Base-by-base conservation (phyloP, 2,797 vertebrate genomes). In the Remorina albescens region DNA sequence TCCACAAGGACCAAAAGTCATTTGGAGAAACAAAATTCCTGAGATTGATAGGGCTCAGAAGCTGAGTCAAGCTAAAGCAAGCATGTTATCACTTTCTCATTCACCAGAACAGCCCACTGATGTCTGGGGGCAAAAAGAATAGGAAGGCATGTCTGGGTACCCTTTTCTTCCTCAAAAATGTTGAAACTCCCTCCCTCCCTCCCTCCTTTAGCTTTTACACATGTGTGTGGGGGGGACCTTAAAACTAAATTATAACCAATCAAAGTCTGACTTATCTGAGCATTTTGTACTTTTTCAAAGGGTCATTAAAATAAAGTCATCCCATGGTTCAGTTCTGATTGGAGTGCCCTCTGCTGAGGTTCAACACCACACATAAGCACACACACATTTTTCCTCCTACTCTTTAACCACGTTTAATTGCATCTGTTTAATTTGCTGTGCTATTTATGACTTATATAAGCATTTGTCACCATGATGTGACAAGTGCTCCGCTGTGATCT, bases 271-370 rank as follows among this genome's bases (percentile, higher is more conserved):
- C n/a, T n/a, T n/a, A n/a, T n/a, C n/a, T n/a, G n/a, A 49, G 28
- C 34, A 49, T 25, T 60, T 36, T 58, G 46, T 26, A 53, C 12
- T 58, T 61, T 51, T 57, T 39, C 44, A n/a, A 74, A 82, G 83
- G 83, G 86, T 86, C 76, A 76, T 41, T 74, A 76, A 84, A 80
- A 78, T 60, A 72, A 80, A 74, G 28, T 18, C 39, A 44, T 76
- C 63, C 44, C 34, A 65, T 42, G 44, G 42, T 62, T 76, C 57
- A 77, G 42, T 53, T 46, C 23, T 71, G 64, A 80, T 82, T 68
- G 50, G 67, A 36, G 30, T 64, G 36, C 25, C 53, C 69, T 39
- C 47, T 26, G 37, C 28, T 83, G 56, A 66, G 68, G 64, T 71
- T 57, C 62, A 69, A 26, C 61, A 62, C 15, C 63, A 68, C 34